These are phyloP conservation scores for Aelia acuminata DNA, from an alignment of 2,888 invertebrate species.

Conservation along the genomic window DNA sequence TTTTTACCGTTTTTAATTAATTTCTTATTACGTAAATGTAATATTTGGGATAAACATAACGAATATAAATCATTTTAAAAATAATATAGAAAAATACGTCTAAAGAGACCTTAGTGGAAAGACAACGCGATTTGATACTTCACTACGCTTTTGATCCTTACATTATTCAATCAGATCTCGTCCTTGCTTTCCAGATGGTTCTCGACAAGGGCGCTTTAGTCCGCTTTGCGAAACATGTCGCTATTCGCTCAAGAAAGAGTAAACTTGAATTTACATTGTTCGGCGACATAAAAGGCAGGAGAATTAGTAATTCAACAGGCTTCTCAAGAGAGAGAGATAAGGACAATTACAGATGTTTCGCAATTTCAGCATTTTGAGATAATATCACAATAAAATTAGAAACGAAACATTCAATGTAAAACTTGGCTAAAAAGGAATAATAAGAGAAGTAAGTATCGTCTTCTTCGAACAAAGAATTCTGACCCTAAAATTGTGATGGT, in stretches of 20 bases:
- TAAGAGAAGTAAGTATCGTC: too few species aligned
- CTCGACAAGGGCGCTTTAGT: background rate
- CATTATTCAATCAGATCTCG: conserved; percentile 3
- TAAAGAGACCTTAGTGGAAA: background rate
- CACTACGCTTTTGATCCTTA: background rate
- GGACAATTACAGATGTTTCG: background rate
- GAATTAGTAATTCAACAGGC: background rate
- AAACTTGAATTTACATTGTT: conserved; percentile 20
- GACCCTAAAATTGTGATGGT: too few species aligned
- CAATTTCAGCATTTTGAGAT: background rate
- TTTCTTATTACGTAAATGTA: too few species aligned
- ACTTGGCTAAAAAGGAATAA: too few species aligned
- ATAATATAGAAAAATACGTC: too few species aligned
- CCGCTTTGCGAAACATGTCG: background rate
- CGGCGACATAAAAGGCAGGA: background rate
- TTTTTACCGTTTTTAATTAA: too few species aligned
- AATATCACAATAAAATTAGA: too few species aligned
- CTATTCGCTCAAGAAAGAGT: background rate
- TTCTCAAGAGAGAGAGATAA: background rate
- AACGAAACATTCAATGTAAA: too few species aligned
- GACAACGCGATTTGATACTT: background rate
- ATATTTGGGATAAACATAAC: too few species aligned
- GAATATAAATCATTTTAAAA: too few species aligned
- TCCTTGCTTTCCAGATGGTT: conserved; percentile 26
- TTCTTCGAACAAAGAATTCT: too few species aligned